Conservation (phyloP, 2,797 vertebrate species). For the Microctenopoma stevenorrisi region DNA sequence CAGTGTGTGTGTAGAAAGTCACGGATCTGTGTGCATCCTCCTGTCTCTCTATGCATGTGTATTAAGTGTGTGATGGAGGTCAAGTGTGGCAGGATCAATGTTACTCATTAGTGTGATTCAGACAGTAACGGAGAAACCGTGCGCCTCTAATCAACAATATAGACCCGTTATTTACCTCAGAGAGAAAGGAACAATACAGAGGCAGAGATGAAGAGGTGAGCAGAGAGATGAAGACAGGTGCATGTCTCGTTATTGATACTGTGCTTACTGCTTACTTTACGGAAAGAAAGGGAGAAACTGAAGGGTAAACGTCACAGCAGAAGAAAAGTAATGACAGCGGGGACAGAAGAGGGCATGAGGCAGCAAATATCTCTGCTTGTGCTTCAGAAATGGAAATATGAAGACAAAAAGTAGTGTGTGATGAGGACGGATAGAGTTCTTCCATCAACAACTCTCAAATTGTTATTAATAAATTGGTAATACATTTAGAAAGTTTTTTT, state of each 20-base stretch:
- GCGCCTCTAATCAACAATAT: slow-evolving; percentile 72
- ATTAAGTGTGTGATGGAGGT: slow-evolving; percentile 69
- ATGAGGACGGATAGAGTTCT: background rate
- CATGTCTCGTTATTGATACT: slow-evolving; percentile 47
- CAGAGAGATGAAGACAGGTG: slow-evolving; percentile 39
- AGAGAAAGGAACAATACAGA: slow-evolving; percentile 33
- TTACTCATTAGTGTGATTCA: slow-evolving; percentile 73
- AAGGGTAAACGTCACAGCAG: slow-evolving; percentile 9
- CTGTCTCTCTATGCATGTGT: slow-evolving; percentile 18
- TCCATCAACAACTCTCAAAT: slow-evolving; percentile 26
- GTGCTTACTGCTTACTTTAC: slow-evolving; percentile 19
- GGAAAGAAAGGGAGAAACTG: slow-evolving; percentile 10
- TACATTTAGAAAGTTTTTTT: background rate
- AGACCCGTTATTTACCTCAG: slow-evolving; percentile 69
- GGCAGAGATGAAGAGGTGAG: slow-evolving; percentile 42
- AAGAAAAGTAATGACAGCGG: slow-evolving; percentile 8
- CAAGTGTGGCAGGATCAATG: slow-evolving; percentile 75
- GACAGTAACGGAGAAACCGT: slow-evolving; percentile 62
- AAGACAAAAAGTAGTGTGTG: background rate
- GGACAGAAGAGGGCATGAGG: background rate
- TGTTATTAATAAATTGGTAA: background rate
- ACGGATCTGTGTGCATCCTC: slow-evolving; percentile 29
- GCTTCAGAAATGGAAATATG: background rate
- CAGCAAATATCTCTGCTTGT: background rate
- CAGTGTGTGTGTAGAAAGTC: slow-evolving; percentile 8